These are phyloP conservation scores for Hypercompe scribonia DNA, from an alignment of 2,888 invertebrate genomes.

Conservation along the genomic window DNA sequence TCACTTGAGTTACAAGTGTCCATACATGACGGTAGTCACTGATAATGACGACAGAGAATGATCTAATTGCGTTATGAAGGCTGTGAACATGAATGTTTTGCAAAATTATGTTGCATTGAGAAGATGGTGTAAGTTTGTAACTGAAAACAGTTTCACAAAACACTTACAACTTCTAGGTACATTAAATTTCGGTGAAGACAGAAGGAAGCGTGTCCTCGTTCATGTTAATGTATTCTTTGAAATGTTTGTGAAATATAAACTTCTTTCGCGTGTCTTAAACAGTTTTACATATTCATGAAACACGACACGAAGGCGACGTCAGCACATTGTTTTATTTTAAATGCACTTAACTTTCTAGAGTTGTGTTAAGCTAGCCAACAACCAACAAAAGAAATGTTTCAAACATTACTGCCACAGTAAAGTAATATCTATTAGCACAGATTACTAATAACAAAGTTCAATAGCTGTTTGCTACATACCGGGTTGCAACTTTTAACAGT, in stretches of 20 bases:
- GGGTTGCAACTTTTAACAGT: neutral
- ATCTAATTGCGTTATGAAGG: too few relatives aligned
- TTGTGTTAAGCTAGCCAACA: neutral
- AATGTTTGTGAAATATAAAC: slow-evolving; percentile 53
- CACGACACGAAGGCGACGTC: slow-evolving; percentile 24
- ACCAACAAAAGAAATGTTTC: neutral
- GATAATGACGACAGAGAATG: too few relatives aligned
- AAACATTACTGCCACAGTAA: neutral
- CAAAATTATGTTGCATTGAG: too few relatives aligned
- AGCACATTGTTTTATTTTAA: slow-evolving; percentile 36
- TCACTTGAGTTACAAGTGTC: too few relatives aligned
- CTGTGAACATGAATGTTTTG: too few relatives aligned
- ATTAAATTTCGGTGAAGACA: neutral
- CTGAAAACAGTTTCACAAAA: neutral
- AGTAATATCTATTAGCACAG: neutral
- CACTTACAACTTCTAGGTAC: neutral
- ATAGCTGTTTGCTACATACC: neutral
- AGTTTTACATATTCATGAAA: slow-evolving; percentile 57
- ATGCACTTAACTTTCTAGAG: slow-evolving; percentile 26
- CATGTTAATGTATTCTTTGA: slow-evolving; percentile 47
- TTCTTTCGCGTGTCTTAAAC: slow-evolving; percentile 43
- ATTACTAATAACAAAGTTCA: neutral
- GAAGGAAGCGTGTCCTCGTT: neutral
- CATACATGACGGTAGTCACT: too few relatives aligned
- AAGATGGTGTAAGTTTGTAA: neutral